Base-by-base conservation (phyloP, 2,888 invertebrate species). In the Drosophila acutilabella region DNA sequence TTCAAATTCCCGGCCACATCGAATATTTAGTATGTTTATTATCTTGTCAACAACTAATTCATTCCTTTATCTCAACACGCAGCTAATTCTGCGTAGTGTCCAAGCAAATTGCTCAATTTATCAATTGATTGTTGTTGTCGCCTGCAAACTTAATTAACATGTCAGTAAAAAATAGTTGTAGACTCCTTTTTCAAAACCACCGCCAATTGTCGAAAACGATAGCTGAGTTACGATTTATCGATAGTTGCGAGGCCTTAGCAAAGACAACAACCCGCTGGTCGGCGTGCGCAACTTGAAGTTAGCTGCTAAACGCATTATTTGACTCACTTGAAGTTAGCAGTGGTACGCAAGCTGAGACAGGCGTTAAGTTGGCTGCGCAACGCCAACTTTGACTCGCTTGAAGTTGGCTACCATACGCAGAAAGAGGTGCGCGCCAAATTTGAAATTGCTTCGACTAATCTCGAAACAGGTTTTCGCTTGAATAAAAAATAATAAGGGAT, bases 391-490 rank as follows among this genome's bases (percentile, higher is more conserved):
- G 23, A 41, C n/a, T 51, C 10, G 16, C 51, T n/a, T 36, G 13
- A 66, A 20, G 30, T 50, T 23, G 47, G 64, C 33, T 52, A n/a
- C 40, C 7, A 18, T n/a, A n/a, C 0, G 0, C 7, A n/a, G n/a
- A n/a, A n/a, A n/a, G n/a, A n/a, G n/a, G n/a, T n/a, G 40, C 10
- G 72, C 72, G 77, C 52, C 7, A 42, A 26, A 7, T 65, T 76
- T 48, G 0, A 64, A 65, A 5, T 42, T 16, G 10, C 30, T 30
- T 30, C 8, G 30, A 8, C 7, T 30, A 8, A 30, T 8, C 7
- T 8, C 8, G 8, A 30, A 30, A 30, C 30, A 2, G 30, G 30
- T 30, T 30, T 36, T 11, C 13, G 3, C 4, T 8, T 36, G 36
- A 4, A 4, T 13, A 36, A 36, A 36, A 13, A 36, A 36, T 10